Percentiles rank a stretch among this genome's conserved stretches.
These are phyloP conservation scores for Chlorocebus sabaeus DNA, from an alignment of 2,113 vertebrate genomes.

Conservation along the genomic window DNA sequence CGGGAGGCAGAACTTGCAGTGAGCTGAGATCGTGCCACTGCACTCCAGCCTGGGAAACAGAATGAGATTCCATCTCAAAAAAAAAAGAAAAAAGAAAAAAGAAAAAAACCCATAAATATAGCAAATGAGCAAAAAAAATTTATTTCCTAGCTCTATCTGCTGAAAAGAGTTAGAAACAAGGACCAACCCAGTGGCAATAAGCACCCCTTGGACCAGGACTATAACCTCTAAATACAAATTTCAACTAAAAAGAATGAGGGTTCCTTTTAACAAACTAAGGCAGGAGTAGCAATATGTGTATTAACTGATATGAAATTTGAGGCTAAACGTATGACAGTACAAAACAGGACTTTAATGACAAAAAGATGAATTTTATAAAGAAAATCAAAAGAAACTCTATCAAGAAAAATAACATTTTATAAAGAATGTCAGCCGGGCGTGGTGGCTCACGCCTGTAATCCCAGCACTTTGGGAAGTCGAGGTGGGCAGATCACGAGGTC, in stretches of 20 bases:
- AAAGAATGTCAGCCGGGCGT: no score
- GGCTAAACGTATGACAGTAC: background rate
- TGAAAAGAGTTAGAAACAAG: fast-evolving
- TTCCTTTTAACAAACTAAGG: background rate
- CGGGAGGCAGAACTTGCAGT: no score
- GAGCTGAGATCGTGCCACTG: no score
- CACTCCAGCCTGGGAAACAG: no score
- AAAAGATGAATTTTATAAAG: background rate
- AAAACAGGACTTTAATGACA: background rate
- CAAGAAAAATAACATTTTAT: no score
- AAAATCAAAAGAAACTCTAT: background rate
- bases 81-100: no score
- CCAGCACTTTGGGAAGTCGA: no score
- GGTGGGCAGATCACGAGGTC: no score
- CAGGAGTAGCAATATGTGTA: fast-evolving
- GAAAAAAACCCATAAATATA: no score
- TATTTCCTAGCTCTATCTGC: background rate
- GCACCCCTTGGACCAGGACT: background rate
- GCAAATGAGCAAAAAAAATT: background rate
- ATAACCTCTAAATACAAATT: background rate
- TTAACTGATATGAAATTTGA: background rate
- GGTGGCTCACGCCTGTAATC: no score
- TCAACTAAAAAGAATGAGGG: fast-evolving
- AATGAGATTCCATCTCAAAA: no score
- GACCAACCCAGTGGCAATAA: fast-evolving